Conservation (phyloP, 2,888 invertebrate genomes). For the Parnassius smintheus region DNA sequence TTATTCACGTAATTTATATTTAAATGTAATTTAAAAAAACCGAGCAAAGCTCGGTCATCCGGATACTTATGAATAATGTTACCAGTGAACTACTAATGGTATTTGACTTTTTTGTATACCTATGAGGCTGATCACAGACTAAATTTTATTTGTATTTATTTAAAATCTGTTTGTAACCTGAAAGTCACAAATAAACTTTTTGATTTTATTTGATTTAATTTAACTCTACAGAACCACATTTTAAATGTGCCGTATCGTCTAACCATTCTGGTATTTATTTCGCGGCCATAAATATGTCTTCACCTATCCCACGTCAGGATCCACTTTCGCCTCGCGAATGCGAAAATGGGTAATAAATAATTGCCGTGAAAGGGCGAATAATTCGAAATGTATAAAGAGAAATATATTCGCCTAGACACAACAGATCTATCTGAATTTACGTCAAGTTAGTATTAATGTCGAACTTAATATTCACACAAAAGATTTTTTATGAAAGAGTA, state of each 20-base stretch:
- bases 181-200: too few relatives aligned
- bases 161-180: too few relatives aligned
- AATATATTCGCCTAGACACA: slow-evolving; percentile 18
- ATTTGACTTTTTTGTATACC: too few relatives aligned
- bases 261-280: slow-evolving; percentile 42
- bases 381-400: slow-evolving; percentile 26
- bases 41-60: too few relatives aligned
- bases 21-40: too few relatives aligned
- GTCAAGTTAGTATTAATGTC: slow-evolving; percentile 4
- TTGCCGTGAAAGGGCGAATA: slow-evolving; percentile 28
- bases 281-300: slow-evolving; percentile 56
- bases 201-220: too few relatives aligned
- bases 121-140: too few relatives aligned
- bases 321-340: slow-evolving; percentile 29
- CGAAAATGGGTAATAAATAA: slow-evolving; percentile 33
- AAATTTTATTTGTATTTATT: too few relatives aligned
- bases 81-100: too few relatives aligned
- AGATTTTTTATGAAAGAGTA: too few relatives aligned
- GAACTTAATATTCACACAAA: not conserved
- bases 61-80: too few relatives aligned
- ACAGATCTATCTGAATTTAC: slow-evolving; percentile 16
- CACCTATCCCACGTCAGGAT: slow-evolving; percentile 42
- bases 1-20: too few relatives aligned
- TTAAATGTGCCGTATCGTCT: not conserved
- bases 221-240: slow-evolving; percentile 16